Percentiles rank a stretch among this genome's conserved stretches.
These are phyloP conservation scores for Orchesellides sinensis DNA, from an alignment of 2,888 invertebrate genomes.

Conservation along the genomic window DNA sequence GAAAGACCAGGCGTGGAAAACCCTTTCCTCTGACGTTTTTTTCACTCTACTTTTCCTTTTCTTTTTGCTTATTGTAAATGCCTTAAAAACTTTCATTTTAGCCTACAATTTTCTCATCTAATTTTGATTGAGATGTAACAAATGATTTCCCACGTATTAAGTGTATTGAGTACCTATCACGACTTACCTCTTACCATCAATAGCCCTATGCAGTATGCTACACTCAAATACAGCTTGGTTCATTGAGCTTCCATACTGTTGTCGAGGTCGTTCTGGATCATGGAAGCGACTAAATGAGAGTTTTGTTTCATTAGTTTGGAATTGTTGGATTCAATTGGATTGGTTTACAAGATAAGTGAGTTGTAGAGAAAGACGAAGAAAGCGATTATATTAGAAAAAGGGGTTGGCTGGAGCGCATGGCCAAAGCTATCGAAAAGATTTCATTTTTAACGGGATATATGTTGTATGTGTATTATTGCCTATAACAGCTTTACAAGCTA, in stretches of 20 bases:
- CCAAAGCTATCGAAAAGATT: constrained; percentile 31
- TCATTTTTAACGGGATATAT: neutral
- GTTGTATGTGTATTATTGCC: constrained; percentile 8
- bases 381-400: neutral
- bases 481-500: neutral
- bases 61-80: neutral
- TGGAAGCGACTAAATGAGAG: constrained; percentile 52
- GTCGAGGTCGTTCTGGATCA: constrained; percentile 46
- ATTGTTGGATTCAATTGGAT: constrained; percentile 61
- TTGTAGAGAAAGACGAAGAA: neutral
- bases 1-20: constrained; percentile 48
- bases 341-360: constrained; percentile 18
- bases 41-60: constrained; percentile 11
- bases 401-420: constrained; percentile 44
- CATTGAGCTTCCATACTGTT: constrained; percentile 38
- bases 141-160: constrained; percentile 57
- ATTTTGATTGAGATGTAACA: constrained; percentile 62
- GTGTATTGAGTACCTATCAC: constrained; percentile 41
- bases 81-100: constrained; percentile 28
- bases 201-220: neutral
- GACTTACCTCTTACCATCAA: neutral
- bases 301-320: constrained; percentile 61
- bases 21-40: constrained; percentile 3
- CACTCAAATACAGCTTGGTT: constrained; percentile 29
- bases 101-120: constrained; percentile 51